Base-by-base conservation (phyloP, 2,888 invertebrate genomes). In the Herminia tarsipennalis region DNA sequence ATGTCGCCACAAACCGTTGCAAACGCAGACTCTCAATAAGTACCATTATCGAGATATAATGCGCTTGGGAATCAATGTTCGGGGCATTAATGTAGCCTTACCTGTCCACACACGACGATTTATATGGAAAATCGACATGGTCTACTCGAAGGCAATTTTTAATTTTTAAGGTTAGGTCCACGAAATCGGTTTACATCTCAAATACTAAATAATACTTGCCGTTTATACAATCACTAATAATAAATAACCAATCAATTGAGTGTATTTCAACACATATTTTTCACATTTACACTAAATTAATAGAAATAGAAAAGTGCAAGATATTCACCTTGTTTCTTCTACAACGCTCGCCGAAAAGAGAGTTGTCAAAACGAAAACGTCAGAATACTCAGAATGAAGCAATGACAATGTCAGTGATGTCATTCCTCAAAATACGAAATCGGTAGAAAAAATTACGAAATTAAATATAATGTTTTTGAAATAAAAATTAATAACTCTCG, bases 1-100 rank as follows among this genome's bases (percentile, higher is more conserved):
- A 64, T 88, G 87, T 88, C 63, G 84, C 88, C 84, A 77, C 73
- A 65, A 79, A 73, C 76, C 59, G 81, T 81, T 78, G 79, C 83
- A 83, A 83, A 67, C 71, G 74, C 62, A 46, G 9, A 43, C 16
- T 13, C 33, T 21, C 72, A 70, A 75, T 53, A 53, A 62, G 54
- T 36, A 36, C 47, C 10, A 3, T n/a, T 21, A 16, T 49, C 24
- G 63, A 60, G 68, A 37, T 69, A 22, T n/a, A 53, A 60, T 63
- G 73, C 77, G 73, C 70, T 78, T 83, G 82, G 78, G 76, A 83
- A 80, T 83, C 79, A 56, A 58, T 54, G 74, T 62, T 62, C 56
- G 70, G 57, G 81, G 82, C 83, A 55, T 32, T 83, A 40, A 29
- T 88, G 3, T 88, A 44, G 87, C 86, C 85, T 80, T 51, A 1